Percentiles rank a stretch among this genome's conserved stretches.
These are phyloP conservation scores for Pipistrellus kuhlii DNA, from an alignment of 2,797 vertebrate species.

Conservation along the genomic window DNA sequence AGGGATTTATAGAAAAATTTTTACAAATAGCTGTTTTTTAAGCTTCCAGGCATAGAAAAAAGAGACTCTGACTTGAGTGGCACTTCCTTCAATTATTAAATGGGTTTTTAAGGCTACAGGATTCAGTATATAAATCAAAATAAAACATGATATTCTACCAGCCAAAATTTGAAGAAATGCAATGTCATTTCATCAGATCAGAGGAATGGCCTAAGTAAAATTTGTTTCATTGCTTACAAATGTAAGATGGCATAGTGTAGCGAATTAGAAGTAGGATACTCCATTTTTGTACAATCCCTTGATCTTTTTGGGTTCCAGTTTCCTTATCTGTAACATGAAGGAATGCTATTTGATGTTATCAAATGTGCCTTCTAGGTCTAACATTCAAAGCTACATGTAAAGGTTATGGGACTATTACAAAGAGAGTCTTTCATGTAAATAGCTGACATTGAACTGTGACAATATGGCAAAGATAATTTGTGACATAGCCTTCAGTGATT, in stretches of 20 bases:
- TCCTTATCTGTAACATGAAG: not conserved
- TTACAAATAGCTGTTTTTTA: constrained; percentile 17
- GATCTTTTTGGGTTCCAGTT: not conserved
- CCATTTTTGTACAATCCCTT: rapidly evolving
- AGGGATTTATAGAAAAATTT: constrained; percentile 56
- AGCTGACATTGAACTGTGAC: not conserved
- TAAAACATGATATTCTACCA: not conserved
- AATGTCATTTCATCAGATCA: not conserved
- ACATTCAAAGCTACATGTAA: not conserved
- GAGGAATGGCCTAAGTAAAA: not conserved
- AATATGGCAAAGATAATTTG: not conserved
- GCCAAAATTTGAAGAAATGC: constrained; percentile 20
- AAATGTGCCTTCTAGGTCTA: not conserved
- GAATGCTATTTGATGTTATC: not conserved
- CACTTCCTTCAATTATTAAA: constrained; percentile 59
- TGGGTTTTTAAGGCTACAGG: not conserved
- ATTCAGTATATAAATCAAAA: constrained; percentile 36
- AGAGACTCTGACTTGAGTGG: not conserved
- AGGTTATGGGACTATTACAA: not conserved
- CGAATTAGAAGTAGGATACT: not conserved
- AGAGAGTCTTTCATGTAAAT: not conserved
- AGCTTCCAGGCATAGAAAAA: not conserved
- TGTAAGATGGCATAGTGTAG: not conserved
- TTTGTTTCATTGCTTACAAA: not conserved
- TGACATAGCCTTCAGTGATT: not conserved